A percentile compares a stretch with the other conserved stretches of the same genome.
phyloP scores from a whole-genome alignment of 2,888 invertebrate genomes.

The Erebia palarica region DNA sequence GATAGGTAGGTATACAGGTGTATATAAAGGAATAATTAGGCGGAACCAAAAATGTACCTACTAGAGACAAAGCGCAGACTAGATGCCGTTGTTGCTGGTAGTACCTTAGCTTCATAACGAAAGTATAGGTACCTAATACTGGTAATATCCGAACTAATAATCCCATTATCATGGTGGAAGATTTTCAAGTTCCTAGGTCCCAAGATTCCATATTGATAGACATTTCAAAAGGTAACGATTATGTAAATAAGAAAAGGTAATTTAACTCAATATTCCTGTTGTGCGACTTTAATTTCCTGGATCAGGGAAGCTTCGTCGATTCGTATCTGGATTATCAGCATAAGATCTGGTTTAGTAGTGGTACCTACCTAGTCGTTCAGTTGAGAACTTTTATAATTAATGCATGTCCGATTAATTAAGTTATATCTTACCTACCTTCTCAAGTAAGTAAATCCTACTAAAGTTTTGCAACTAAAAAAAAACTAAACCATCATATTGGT shows the following conservation, averaged over 20 bases:
- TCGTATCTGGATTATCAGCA: constrained; percentile 37
- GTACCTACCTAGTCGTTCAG: constrained; percentile 5
- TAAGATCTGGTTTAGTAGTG: constrained; percentile 20
- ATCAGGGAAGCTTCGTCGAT: constrained; percentile 44
- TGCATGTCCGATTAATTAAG: constrained; percentile 10
- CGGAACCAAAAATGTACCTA: constrained; percentile 46
- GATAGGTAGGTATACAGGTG: constrained; percentile 60
- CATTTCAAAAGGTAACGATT: constrained; percentile 55
- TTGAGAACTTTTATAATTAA: constrained; percentile 18
- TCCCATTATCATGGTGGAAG: constrained; percentile 41
- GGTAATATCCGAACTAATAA: constrained; percentile 41
- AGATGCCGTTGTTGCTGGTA: constrained; percentile 51
- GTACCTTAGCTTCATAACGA: constrained; percentile 31
- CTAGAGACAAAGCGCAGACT: constrained; percentile 74
- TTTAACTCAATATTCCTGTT: constrained; percentile 62
- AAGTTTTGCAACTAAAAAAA: background rate
- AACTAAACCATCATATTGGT: too few relatives aligned
- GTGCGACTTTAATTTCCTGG: constrained; percentile 58
- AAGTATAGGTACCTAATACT: background rate
- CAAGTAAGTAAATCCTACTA: background rate
- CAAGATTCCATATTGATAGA: constrained; percentile 48
- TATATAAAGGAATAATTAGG: background rate
- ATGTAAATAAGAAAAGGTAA: constrained; percentile 60
- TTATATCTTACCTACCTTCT: background rate
- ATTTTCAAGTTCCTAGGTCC: constrained; percentile 22